Evolutionary conservation across 2,797 vertebrate species (phyloP).

Genomic region (Enteromius radiatus): DNA sequence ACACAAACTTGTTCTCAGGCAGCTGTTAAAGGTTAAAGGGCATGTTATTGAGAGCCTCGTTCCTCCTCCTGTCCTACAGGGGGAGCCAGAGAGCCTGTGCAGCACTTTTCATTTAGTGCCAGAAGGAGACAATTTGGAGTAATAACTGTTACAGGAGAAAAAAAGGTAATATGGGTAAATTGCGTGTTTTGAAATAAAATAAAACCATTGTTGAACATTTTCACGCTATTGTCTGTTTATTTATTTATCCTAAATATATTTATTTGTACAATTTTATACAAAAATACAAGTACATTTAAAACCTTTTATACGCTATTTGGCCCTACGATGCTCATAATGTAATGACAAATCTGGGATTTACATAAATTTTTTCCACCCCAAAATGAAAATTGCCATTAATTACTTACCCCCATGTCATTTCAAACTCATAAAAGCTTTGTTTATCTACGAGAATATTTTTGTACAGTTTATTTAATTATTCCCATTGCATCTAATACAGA

Average conservation of each 20-base stretch:
- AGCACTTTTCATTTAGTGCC: constrained; percentile 81
- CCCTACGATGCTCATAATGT: neutral
- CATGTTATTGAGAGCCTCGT: constrained; percentile 75
- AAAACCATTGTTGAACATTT: constrained; percentile 80
- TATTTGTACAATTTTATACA: constrained; percentile 49
- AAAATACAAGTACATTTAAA: constrained; percentile 17
- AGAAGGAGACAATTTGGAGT: constrained; percentile 79
- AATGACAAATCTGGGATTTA: neutral
- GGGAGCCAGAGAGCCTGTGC: constrained; percentile 80
- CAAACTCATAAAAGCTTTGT: too few relatives aligned
- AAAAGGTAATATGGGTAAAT: constrained; percentile 85
- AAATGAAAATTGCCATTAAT: too few relatives aligned
- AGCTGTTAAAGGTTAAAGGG: constrained; percentile 37
- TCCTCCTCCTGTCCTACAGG: constrained; percentile 76
- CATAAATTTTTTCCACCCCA: neutral
- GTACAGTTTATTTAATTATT: too few relatives aligned
- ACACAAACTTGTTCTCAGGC: constrained; percentile 30
- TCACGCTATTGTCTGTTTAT: constrained; percentile 28
- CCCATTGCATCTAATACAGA: too few relatives aligned
- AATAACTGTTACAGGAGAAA: constrained; percentile 84
- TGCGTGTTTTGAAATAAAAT: constrained; percentile 87
- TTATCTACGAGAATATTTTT: too few relatives aligned
- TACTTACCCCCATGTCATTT: too few relatives aligned
- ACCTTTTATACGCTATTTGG: neutral
- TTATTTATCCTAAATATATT: constrained; percentile 40